These are phyloP conservation scores for Thelaira solivaga DNA, from an alignment of 2,888 invertebrate species.

Conservation along the genomic window DNA sequence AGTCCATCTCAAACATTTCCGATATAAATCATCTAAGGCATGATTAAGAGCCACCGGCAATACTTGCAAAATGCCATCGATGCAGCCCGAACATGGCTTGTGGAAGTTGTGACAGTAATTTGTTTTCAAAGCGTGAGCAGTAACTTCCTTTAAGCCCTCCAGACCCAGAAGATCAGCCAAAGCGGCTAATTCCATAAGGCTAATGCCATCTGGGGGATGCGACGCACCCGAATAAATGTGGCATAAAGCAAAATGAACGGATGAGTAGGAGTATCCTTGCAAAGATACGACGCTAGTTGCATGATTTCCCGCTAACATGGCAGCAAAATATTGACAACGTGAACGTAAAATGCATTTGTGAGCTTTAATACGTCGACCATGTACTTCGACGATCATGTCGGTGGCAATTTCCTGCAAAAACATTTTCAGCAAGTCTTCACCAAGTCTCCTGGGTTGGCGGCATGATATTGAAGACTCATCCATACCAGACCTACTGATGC, in stretches of 20 bases:
- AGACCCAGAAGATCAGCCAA: conserved; percentile 93
- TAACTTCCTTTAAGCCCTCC: conserved; percentile 94
- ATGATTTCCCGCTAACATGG: conserved; percentile 91
- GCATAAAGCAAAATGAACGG: conserved; percentile 93
- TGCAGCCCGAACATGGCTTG: conserved; percentile 93
- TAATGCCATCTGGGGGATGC: conserved; percentile 90
- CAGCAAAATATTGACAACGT: conserved; percentile 94
- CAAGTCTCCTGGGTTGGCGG: conserved; percentile 82
- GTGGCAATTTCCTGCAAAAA: conserved; percentile 93
- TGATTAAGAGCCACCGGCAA: conserved; percentile 90
- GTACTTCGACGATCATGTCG: conserved; percentile 90
- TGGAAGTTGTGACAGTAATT: conserved; percentile 97
- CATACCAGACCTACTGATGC: conserved; percentile 79
- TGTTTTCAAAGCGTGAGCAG: conserved; percentile 89
- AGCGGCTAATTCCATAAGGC: conserved; percentile 90
- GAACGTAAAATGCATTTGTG: conserved; percentile 95
- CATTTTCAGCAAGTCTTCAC: conserved; percentile 92
- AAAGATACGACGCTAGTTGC: conserved; percentile 90
- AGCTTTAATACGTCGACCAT: conserved; percentile 88
- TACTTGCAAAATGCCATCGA: conserved; percentile 91
- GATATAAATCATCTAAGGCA: conserved; percentile 90
- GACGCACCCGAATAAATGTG: conserved; percentile 96
- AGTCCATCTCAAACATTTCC: conserved; percentile 91
- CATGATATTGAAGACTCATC: conserved; percentile 78
- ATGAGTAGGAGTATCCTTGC: conserved; percentile 88